Percentiles rank a stretch among this genome's conserved stretches.
These are phyloP conservation scores for Sorex fumeus DNA, from an alignment of 2,113 vertebrate species.

Conservation along the genomic window DNA sequence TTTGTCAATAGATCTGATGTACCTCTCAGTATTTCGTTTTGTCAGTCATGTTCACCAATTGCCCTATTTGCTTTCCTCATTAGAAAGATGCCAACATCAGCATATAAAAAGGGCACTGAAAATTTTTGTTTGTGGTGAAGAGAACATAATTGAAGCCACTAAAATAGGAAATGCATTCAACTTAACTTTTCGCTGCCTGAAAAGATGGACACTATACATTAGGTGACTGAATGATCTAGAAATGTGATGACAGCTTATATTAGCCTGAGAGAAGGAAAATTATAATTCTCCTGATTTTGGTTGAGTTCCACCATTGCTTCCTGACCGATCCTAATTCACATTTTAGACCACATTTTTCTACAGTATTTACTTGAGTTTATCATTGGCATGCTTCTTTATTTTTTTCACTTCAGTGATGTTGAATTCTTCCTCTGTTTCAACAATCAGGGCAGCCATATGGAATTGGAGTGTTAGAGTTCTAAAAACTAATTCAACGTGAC, in stretches of 20 bases:
- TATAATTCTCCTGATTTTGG: slow-evolving; percentile 46
- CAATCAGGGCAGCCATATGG: not conserved
- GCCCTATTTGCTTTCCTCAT: not conserved
- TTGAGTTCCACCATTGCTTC: slow-evolving; percentile 53
- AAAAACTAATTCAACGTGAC: slow-evolving; percentile 18
- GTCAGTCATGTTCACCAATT: not conserved
- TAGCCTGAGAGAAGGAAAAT: slow-evolving; percentile 56
- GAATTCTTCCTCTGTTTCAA: slow-evolving; percentile 54
- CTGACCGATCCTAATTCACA: slow-evolving; percentile 22
- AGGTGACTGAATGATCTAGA: slow-evolving; percentile 53
- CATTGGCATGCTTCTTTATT: slow-evolving; percentile 26
- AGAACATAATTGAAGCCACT: not conserved
- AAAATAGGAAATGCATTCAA: not conserved
- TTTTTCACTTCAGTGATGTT: slow-evolving; percentile 45
- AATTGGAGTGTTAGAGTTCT: not conserved
- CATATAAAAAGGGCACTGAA: not conserved
- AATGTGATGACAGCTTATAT: slow-evolving; percentile 68
- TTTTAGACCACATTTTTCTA: slow-evolving; percentile 38
- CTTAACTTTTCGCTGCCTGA: not conserved
- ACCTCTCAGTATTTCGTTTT: not conserved
- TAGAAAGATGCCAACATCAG: slow-evolving; percentile 21
- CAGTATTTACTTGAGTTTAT: slow-evolving; percentile 22
- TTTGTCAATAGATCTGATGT: not conserved
- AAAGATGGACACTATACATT: slow-evolving; percentile 52
- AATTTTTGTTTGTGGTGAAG: slow-evolving; percentile 4